A percentile compares a stretch with the other conserved stretches of the same genome.
Conservation (phyloP, 92 coral and sea anemone species). For the Phenganax subtilis region DNA sequence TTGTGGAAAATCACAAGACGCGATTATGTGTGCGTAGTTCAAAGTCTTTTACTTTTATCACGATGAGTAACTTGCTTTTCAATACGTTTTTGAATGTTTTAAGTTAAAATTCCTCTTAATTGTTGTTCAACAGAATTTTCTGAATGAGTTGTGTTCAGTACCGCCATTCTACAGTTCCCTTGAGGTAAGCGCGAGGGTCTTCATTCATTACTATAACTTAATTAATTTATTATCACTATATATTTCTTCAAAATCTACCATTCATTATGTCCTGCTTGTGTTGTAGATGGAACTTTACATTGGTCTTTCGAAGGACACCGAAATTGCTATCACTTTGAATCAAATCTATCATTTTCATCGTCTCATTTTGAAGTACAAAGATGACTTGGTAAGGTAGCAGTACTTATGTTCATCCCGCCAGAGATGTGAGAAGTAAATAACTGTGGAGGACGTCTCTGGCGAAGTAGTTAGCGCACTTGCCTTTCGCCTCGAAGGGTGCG, state of each 20-base stretch:
- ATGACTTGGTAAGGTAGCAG: conserved; percentile 63
- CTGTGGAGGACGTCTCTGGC: too few relatives aligned
- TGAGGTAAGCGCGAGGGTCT: conserved; percentile 54
- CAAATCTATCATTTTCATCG: conserved; percentile 86
- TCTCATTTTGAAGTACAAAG: conserved; percentile 66
- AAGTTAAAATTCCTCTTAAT: background rate
- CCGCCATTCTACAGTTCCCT: conserved; percentile 85
- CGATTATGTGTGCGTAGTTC: conserved; percentile 21
- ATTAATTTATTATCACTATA: too few relatives aligned
- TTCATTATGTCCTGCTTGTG: background rate
- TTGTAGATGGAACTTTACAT: conserved; percentile 87
- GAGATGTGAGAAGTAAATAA: too few relatives aligned
- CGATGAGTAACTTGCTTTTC: too few relatives aligned
- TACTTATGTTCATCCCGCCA: too few relatives aligned
- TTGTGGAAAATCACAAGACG: conserved; percentile 64
- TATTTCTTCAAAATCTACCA: too few relatives aligned
- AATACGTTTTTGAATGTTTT: too few relatives aligned
- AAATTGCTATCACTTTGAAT: conserved; percentile 71
- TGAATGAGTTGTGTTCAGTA: conserved; percentile 65
- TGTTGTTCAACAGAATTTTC: conserved; percentile 62
- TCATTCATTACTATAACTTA: too few relatives aligned
- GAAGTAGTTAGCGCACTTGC: too few relatives aligned
- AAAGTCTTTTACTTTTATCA: too few relatives aligned
- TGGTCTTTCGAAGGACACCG: conserved; percentile 84
- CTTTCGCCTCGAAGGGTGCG: too few relatives aligned